Evolutionary conservation across 2,797 vertebrate genomes (phyloP), one percentile per base, ranked within the genome.

Genomic region (Lacerta agilis): DNA sequence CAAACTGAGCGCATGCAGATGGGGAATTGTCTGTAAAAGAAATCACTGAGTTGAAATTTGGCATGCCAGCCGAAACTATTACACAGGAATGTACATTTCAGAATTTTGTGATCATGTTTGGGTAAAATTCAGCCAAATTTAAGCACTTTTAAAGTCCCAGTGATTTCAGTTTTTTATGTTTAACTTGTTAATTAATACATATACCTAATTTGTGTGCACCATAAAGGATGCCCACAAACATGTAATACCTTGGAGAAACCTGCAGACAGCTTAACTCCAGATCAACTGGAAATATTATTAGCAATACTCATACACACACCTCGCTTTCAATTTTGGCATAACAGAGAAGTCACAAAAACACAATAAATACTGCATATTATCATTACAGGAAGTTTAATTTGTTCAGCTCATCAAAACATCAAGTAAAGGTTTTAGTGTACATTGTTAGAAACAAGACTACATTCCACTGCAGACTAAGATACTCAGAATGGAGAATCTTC

Each of bases 231-330:
- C 72, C 5, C 20, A 73, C 3, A 45, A 18, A 6, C 10, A 71
- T 20, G n/a, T n/a, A 38, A 77, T 77, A 77, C 5, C 2, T 17
- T 5, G 18, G 11, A 23, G 9, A 29, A 45, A 9, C 61, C 25
- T 3, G 18, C 27, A 85, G 36, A 66, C 2, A 43, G 64, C 23
- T 15, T 85, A 43, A 87, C 23, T 83, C 88, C 55, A 64, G 64
- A 33, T 36, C 10, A 78, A 67, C 55, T 71, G n/a, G 58, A 58
- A 58, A 58, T 80, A 61, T 91, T 81, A 77, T 91, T 3, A 69
- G 36, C 85, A 77, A 83, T 85, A 85, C 36, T 79, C 83, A 89
- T 86, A 92, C 86, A 88, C 88, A 86, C 85, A 89, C 92, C 83
- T 73, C 25, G 67, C 72, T 71, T 69, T 79, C 2, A 83, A 18